These are phyloP conservation scores for Nemapogon koenigi DNA, from an alignment of 2,888 invertebrate genomes.

Conservation along the genomic window DNA sequence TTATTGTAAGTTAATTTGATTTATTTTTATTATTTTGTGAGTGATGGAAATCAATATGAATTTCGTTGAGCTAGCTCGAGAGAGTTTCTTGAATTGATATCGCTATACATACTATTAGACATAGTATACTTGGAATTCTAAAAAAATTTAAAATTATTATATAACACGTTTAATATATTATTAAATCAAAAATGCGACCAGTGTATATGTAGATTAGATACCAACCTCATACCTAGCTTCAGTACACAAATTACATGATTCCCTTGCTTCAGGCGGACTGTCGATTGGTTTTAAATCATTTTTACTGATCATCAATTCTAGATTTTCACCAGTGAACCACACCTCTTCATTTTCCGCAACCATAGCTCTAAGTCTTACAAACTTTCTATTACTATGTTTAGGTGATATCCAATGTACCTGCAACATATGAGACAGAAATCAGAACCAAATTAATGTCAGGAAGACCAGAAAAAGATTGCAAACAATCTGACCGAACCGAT, in stretches of 20 bases:
- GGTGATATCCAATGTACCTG: conserved; percentile 58
- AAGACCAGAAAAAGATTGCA: too few relatives aligned
- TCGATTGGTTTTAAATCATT: conserved; percentile 34
- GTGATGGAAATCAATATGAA: too few relatives aligned
- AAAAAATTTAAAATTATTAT: too few relatives aligned
- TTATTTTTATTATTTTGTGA: too few relatives aligned
- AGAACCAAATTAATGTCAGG: too few relatives aligned
- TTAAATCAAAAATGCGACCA: background rate
- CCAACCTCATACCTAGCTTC: conserved; percentile 55
- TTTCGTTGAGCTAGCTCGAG: too few relatives aligned
- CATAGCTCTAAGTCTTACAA: conserved; percentile 45
- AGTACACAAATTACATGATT: conserved; percentile 37
- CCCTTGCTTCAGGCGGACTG: conserved; percentile 29
- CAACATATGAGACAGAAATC: too few relatives aligned
- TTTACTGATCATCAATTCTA: conserved; percentile 33
- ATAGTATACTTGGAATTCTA: too few relatives aligned
- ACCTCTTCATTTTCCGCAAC: conserved; percentile 46
- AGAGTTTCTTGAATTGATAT: too few relatives aligned
- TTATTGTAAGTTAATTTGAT: too few relatives aligned
- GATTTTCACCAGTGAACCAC: conserved; percentile 37
- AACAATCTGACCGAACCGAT: too few relatives aligned
- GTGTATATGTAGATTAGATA: background rate
- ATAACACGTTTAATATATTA: background rate
- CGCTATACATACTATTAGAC: too few relatives aligned
- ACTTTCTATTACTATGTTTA: conserved; percentile 22